These are phyloP conservation scores for Zingel zingel DNA, from an alignment of 2,113 vertebrate genomes.

Conservation along the genomic window DNA sequence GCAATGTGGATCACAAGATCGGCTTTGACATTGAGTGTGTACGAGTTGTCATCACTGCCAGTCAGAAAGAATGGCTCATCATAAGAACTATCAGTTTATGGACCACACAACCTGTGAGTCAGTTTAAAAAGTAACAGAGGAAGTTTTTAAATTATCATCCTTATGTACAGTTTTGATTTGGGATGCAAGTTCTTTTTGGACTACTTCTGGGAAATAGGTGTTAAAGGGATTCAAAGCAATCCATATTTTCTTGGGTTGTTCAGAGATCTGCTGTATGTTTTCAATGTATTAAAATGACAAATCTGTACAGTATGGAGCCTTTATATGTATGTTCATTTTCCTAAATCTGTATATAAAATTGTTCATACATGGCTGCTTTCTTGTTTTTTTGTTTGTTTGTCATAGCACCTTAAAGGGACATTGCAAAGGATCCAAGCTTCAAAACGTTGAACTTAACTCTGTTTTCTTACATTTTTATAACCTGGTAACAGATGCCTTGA, in stretches of 20 bases:
- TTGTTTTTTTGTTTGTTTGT: constrained; percentile 15
- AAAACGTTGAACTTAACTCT: too few species aligned
- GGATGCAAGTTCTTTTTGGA: constrained; percentile 48
- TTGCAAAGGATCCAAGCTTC: background rate
- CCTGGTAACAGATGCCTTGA: background rate
- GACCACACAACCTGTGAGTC: constrained; percentile 87
- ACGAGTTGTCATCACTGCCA: constrained; percentile 91
- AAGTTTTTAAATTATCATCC: background rate
- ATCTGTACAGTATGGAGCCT: constrained; percentile 44
- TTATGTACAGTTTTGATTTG: background rate
- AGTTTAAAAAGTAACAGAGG: constrained; percentile 63
- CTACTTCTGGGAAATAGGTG: constrained; percentile 9
- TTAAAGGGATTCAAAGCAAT: constrained; percentile 56
- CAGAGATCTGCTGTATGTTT: constrained; percentile 36
- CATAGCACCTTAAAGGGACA: background rate
- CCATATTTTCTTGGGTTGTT: constrained; percentile 75
- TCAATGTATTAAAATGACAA: constrained; percentile 44
- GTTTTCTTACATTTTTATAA: constrained; percentile 10
- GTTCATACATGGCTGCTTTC: constrained; percentile 27
- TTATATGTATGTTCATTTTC: constrained; percentile 62
- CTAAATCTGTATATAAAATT: constrained; percentile 54
- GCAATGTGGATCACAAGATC: constrained; percentile 91
- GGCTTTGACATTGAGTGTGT: constrained; percentile 93
- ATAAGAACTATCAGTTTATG: constrained; percentile 94
- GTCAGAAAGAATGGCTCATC: constrained; percentile 95